Percentiles rank a stretch among this genome's conserved stretches.
Conservation (phyloP, 2,113 vertebrate genomes). For the Aegypius monachus region DNA sequence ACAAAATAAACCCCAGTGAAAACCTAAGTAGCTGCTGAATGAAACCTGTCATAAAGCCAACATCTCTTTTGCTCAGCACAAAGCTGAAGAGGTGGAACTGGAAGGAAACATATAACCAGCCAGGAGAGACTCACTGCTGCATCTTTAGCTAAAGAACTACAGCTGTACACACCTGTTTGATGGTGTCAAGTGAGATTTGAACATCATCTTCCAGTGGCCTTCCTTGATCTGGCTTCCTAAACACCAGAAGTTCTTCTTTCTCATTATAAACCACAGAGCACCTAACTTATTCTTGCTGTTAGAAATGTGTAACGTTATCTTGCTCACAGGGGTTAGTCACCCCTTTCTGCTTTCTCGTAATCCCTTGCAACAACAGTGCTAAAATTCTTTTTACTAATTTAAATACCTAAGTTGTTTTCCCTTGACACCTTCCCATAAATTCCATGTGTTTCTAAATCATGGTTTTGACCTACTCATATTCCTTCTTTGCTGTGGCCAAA, state of each 20-base stretch:
- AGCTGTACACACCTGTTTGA: not conserved
- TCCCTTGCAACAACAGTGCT: not conserved
- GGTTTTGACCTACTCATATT: not conserved
- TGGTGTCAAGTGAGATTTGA: not conserved
- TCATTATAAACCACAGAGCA: not conserved
- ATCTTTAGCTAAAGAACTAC: not conserved
- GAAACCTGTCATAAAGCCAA: not conserved
- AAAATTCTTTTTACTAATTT: not conserved
- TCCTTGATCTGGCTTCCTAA: not conserved
- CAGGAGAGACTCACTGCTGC: not conserved
- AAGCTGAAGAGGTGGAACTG: not conserved
- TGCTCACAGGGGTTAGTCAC: not conserved
- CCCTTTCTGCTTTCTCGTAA: not conserved
- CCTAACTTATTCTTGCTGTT: not conserved
- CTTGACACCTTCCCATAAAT: not conserved
- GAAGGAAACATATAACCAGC: not conserved
- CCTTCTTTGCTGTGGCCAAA: not conserved
- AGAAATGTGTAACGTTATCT: not conserved
- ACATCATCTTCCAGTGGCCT: not conserved
- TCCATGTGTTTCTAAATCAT: not conserved
- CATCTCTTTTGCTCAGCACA: not conserved
- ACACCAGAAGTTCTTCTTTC: not conserved
- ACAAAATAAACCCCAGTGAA: not conserved
- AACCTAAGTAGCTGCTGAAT: not conserved
- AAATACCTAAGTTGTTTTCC: not conserved